These are phyloP conservation scores for Idaea straminata DNA, from an alignment of 2,888 invertebrate species.

Conservation along the genomic window DNA sequence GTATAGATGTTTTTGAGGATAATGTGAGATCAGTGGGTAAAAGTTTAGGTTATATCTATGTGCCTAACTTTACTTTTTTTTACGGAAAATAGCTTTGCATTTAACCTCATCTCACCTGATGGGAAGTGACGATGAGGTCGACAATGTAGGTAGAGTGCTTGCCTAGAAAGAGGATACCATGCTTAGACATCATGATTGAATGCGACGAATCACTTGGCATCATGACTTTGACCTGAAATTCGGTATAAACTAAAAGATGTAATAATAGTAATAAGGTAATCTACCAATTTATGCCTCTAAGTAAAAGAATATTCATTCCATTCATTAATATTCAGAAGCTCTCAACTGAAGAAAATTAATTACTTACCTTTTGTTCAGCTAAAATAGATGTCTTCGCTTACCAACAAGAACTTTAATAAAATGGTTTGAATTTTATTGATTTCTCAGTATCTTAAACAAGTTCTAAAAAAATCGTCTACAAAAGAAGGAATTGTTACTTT, in stretches of 20 bases:
- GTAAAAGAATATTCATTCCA: not conserved
- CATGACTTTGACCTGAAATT: too few species aligned
- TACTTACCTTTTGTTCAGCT: constrained; percentile 15
- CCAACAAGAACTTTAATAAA: not conserved
- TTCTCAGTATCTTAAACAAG: not conserved
- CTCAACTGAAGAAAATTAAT: constrained; percentile 15
- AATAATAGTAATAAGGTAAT: not conserved
- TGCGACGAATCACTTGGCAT: too few species aligned
- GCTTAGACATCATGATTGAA: too few species aligned
- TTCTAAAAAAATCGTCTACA: not conserved
- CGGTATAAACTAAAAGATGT: too few species aligned
- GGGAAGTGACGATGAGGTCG: too few species aligned
- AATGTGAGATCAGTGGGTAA: not conserved
- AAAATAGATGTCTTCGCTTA: constrained; percentile 11
- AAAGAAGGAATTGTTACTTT: not conserved
- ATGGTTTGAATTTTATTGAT: not conserved
- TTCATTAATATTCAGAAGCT: not conserved
- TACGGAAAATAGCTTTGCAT: too few species aligned
- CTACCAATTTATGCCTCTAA: not conserved
- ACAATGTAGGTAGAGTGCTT: too few species aligned
- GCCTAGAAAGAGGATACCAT: too few species aligned
- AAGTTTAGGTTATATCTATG: too few species aligned
- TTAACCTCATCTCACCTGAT: too few species aligned
- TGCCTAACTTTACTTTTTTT: too few species aligned
- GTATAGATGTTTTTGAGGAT: not conserved